Evolutionary conservation across 2,113 vertebrate genomes (phyloP), one percentile per base, ranked within the genome.

Genomic region (Centropristis striata): DNA sequence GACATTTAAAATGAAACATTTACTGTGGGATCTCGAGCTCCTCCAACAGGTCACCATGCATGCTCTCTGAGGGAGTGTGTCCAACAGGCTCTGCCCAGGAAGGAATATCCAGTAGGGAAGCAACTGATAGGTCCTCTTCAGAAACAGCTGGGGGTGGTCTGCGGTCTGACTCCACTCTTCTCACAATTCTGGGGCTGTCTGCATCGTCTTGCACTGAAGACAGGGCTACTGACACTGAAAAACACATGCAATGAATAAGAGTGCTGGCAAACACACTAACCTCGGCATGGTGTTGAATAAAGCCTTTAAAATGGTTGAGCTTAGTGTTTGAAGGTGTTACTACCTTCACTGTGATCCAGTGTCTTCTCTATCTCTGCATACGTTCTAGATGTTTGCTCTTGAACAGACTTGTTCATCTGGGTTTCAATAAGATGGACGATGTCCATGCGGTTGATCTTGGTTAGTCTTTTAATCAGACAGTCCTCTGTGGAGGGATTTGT

Each of bases 371-470:
- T 97, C 71, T 98, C 98, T 5, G 95, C 88, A 51, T 97, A 98
- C 0, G 96, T 95, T 59, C 96, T 96, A 7, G 94, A 88, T 49
- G 95, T 88, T 32, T 94, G 97, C 54, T 94, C 95, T 90, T 95
- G 95, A 61, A 89, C 14, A 1, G 95, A 94, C 85, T 98, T 96
- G 20, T 95, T 94, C 82, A 96, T 95, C 68, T 95, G 96, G 66
- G 95, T 96, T 92, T 98, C 97, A 95, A 99, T 96, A 6, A 99
- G 96, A 89, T 98, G 98, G 36, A 98, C 97, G 0, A 99, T 99
- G 85, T 99, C 98, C 98, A 99, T 99, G 18, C 98, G 96, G 85
- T 99, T 99, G 90, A 99, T 98, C 93, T 97, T 98, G 2, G 97
- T 98, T n/a, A 99, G 95, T 85, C 95, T 97, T 12, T 97, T 96